Percentiles rank a stretch among this genome's conserved stretches.
Conservation (phyloP, 2,797 vertebrate genomes). For the Phataginus tricuspis region DNA sequence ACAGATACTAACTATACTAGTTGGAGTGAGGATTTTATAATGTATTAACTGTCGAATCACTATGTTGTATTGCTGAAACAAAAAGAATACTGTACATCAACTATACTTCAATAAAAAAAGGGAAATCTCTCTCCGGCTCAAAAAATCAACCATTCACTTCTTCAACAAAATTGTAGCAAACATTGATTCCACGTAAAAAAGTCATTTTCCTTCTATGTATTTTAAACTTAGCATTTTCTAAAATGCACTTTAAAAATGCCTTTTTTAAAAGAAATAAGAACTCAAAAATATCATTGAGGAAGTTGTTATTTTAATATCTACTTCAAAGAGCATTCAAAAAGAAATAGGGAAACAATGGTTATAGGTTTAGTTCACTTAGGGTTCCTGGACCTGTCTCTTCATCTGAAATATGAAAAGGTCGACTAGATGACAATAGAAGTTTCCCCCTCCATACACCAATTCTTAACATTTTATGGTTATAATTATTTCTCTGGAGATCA, state of each 20-base stretch:
- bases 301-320: not conserved
- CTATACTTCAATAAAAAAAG: no score
- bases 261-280: not conserved
- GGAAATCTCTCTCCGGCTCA: not conserved
- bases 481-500: not conserved
- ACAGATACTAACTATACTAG: no score
- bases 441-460: accelerated
- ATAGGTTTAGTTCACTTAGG: not conserved
- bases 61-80: no score
- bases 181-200: not conserved
- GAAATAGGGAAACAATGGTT: not conserved
- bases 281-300: not conserved
- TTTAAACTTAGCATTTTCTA: not conserved
- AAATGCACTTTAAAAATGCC: no score
- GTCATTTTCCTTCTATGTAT: not conserved
- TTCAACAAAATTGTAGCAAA: not conserved
- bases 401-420: not conserved
- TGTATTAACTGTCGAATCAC: no score
- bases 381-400: not conserved
- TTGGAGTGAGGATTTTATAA: no score
- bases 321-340: not conserved
- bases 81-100: no score
- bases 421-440: not conserved
- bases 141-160: not conserved
- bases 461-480: not conserved